Conservation (phyloP, 1,140 invertebrate species). For the Saccostrea glomerata region DNA sequence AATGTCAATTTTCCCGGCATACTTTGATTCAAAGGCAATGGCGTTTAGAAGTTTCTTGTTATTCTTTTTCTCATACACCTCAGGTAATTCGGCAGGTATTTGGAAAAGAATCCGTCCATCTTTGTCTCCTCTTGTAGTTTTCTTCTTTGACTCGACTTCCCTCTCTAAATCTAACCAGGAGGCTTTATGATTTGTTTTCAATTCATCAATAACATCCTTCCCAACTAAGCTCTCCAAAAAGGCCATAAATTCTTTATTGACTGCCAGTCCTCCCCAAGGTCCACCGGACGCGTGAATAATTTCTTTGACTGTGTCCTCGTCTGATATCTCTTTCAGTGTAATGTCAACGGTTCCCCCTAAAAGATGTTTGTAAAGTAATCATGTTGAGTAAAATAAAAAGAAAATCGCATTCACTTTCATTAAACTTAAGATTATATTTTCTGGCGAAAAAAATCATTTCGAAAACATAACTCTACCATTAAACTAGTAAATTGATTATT, state of each 20-base stretch:
- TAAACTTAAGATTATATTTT: too few relatives aligned
- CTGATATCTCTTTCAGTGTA: conserved; percentile 3
- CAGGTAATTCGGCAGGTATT: neutral
- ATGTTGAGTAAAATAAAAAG: too few relatives aligned
- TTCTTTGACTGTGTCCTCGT: conserved; percentile 22
- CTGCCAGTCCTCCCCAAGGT: conserved; percentile 14
- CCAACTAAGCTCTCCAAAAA: conserved; percentile 25
- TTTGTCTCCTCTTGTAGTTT: neutral
- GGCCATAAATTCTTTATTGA: conserved; percentile 19
- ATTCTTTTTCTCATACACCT: neutral
- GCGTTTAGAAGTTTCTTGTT: neutral
- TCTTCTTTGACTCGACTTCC: conserved; percentile 50
- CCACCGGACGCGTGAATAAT: conserved; percentile 14
- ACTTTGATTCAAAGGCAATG: conserved; percentile 20
- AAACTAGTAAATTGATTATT: too few relatives aligned
- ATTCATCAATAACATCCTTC: conserved; percentile 64
- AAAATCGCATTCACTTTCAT: too few relatives aligned
- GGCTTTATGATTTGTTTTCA: conserved; percentile 55
- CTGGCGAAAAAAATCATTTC: too few relatives aligned
- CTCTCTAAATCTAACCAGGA: conserved; percentile 59
- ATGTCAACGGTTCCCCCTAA: conserved; percentile 45
- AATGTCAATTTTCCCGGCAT: conserved; percentile 28
- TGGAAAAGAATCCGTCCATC: conserved; percentile 17
- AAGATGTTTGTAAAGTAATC: neutral
- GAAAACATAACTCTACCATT: too few relatives aligned